Evolutionary conservation across 2,888 invertebrate species (phyloP).

Genomic region (Magallana nippona): DNA sequence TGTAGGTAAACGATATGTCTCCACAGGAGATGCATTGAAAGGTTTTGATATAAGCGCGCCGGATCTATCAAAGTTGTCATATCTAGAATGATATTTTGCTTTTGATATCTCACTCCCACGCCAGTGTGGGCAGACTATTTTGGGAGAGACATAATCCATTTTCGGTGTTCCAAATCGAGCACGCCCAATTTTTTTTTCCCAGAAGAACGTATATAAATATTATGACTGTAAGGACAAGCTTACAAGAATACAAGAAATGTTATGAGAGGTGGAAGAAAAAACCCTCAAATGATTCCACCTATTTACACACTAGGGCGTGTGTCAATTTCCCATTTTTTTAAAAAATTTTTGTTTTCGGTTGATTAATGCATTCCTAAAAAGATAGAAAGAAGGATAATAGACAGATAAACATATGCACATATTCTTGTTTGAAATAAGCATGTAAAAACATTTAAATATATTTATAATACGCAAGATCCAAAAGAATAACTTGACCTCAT

Average conservation of each 20-base stretch:
- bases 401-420: too few relatives aligned
- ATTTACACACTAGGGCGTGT: too few relatives aligned
- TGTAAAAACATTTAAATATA: too few relatives aligned
- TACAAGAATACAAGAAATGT: neutral
- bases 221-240: neutral
- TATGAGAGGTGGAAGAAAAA: too few relatives aligned
- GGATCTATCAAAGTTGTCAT: conserved; percentile 11
- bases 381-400: too few relatives aligned
- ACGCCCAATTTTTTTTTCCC: conserved; percentile 16
- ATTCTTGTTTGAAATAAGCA: too few relatives aligned
- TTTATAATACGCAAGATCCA: too few relatives aligned
- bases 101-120: conserved; percentile 18
- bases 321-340: too few relatives aligned
- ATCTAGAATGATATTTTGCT: neutral
- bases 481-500: too few relatives aligned
- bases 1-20: neutral
- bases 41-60: conserved; percentile 10
- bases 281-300: too few relatives aligned
- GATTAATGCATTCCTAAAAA: too few relatives aligned
- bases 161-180: neutral
- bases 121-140: conserved; percentile 15
- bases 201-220: neutral
- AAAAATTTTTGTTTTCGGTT: too few relatives aligned
- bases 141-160: neutral
- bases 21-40: conserved; percentile 6